These are phyloP conservation scores for Helogale parvula DNA, from an alignment of 2,113 vertebrate species.

Conservation along the genomic window DNA sequence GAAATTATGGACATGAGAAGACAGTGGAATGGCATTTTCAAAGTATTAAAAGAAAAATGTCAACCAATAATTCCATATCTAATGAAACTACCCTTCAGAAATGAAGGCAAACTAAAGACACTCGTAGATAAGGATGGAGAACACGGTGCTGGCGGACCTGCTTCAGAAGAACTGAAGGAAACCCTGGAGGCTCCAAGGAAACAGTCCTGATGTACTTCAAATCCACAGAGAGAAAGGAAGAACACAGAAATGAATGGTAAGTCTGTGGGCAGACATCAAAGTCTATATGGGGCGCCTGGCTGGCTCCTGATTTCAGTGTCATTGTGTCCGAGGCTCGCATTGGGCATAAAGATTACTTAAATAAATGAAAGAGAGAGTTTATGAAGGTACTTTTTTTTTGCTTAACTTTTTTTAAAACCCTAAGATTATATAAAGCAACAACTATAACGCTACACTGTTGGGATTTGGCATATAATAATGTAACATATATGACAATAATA, in stretches of 20 bases:
- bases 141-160: neutral
- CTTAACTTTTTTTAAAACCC: neutral
- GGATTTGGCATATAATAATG: neutral
- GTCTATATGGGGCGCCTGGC: neutral
- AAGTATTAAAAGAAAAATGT: neutral
- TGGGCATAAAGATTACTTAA: neutral
- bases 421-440: neutral
- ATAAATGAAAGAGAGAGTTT: neutral
- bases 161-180: neutral
- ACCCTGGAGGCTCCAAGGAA: neutral
- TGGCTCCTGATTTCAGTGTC: neutral
- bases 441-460: too few relatives aligned
- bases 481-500: accelerated
- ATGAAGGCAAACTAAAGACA: neutral
- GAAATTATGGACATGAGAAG: too few relatives aligned
- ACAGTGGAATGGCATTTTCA: neutral
- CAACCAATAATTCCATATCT: neutral
- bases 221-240: neutral
- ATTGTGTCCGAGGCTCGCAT: neutral
- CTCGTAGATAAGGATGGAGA: neutral
- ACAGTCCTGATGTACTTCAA: neutral
- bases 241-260: neutral
- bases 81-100: neutral
- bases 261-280: neutral
- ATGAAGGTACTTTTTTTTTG: too few relatives aligned